Base-by-base conservation (phyloP, 2,113 vertebrate species). In the Cynopterus brachyotis region DNA sequence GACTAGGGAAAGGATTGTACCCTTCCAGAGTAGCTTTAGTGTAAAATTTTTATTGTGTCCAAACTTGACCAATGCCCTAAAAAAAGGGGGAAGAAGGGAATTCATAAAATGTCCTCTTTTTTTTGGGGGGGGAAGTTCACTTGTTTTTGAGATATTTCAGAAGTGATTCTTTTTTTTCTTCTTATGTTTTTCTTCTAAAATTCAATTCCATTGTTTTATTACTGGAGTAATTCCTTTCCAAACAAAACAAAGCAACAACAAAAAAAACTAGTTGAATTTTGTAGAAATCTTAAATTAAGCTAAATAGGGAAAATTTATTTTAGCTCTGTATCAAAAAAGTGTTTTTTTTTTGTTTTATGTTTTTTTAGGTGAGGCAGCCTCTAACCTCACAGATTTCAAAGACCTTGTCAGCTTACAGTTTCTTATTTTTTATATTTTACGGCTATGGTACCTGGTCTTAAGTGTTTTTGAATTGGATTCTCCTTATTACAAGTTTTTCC, bases 401-500 rank as follows among this genome's bases (percentile, higher is more conserved):
- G 50, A 16, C 50, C 15, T 50, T 50, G 13, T 50, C 50, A 50
- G 50, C 50, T 50, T 50, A 50, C 50, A 50, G 50, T 50, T 15
- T 9, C 50, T 50, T 50, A 50, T 47, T 47, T 13, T 47, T 47
- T 50, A 50, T 50, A 16, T 16, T 50, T 50, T 50, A 50, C 50
- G 50, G 0, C 50, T 50, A 50, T 7, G 16, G 50, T 15, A 50
- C 50, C 13, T 50, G 50, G 50, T 50, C 50, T 50, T 50, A 50
- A 53, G 26, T 32, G 24, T 75, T 95, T 96, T 91, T 89, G 30
- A 66, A 73, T 79, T 47, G 16, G 30, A 64, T 85, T 16, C 2
- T 88, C 15, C 32, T 93, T 60, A 78, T 86, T 94, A 83, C 3
- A 96, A 53, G 8, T 90, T 95, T 96, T 26, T 92, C 50, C 20